A percentile compares a stretch with the other conserved stretches of the same genome.
Evolutionary conservation across 2,113 vertebrate species (phyloP).

Genomic region (Cepphus grylle): DNA sequence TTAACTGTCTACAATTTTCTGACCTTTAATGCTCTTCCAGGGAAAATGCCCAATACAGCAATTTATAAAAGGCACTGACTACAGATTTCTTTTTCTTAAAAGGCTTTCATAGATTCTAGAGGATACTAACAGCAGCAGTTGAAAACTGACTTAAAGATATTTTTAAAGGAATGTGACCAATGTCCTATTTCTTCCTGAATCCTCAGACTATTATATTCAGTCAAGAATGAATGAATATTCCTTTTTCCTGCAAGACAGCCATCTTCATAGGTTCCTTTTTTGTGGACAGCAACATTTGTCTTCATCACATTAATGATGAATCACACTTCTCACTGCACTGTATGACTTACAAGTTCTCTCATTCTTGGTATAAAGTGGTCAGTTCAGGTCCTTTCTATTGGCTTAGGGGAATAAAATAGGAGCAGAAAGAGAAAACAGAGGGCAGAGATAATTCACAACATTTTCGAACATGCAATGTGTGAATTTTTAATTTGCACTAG

Average conservation of each 20-base stretch:
- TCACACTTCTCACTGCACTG: background rate
- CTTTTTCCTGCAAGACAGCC: background rate
- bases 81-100: background rate
- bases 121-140: background rate
- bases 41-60: background rate
- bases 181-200: background rate
- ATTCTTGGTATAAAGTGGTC: background rate
- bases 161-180: background rate
- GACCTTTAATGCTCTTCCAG: background rate
- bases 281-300: background rate
- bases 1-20: background rate
- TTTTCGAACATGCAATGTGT: background rate
- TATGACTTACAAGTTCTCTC: background rate
- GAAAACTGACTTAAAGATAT: background rate
- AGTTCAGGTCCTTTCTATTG: background rate
- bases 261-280: slow-evolving; percentile 2
- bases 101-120: background rate
- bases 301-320: slow-evolving; percentile 28
- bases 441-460: background rate
- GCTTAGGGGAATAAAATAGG: background rate
- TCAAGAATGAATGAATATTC: slow-evolving; percentile 16
- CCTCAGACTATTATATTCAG: background rate
- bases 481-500: slow-evolving; percentile 11
- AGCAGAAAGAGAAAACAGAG: background rate
- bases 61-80: background rate